Percentiles rank a stretch among this genome's conserved stretches.
phyloP scores from a whole-genome alignment of 2,113 vertebrate species.

The Narcine bancroftii region DNA sequence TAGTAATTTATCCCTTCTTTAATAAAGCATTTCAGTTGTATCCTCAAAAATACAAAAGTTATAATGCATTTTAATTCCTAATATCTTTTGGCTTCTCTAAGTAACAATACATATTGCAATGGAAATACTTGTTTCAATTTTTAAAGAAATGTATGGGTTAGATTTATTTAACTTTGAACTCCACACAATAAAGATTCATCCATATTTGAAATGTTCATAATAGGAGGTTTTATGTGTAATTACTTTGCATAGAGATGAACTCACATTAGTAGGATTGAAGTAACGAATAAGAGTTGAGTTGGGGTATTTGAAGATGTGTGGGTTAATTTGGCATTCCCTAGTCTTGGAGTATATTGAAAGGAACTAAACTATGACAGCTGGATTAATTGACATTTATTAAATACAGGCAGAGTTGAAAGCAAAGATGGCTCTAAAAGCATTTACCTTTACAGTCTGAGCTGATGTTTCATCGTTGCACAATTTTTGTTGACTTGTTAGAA shows the following conservation, averaged over 20 bases:
- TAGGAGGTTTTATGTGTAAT: not conserved
- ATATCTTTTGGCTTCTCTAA: not conserved
- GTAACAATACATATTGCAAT: not conserved
- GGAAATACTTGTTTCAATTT: not conserved
- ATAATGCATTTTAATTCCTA: not conserved
- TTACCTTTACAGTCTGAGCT: not conserved
- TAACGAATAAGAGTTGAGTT: not conserved
- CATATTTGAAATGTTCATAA: not conserved
- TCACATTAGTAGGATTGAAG: not conserved
- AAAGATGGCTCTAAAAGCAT: not conserved
- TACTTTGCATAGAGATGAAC: not conserved
- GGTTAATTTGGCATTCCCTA: not conserved
- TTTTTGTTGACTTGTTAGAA: no score
- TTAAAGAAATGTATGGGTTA: not conserved
- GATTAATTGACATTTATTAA: not conserved
- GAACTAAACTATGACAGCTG: not conserved
- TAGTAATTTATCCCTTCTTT: not conserved
- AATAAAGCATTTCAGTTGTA: not conserved
- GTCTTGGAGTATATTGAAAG: not conserved
- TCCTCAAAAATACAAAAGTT: not conserved
- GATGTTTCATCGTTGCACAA: not conserved
- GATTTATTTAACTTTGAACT: not conserved
- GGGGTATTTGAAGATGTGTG: not conserved
- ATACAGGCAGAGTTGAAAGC: not conserved
- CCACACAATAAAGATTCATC: not conserved